These are phyloP conservation scores for Pachliopta kotzebuea DNA, from an alignment of 2,888 invertebrate species.

Conservation along the genomic window DNA sequence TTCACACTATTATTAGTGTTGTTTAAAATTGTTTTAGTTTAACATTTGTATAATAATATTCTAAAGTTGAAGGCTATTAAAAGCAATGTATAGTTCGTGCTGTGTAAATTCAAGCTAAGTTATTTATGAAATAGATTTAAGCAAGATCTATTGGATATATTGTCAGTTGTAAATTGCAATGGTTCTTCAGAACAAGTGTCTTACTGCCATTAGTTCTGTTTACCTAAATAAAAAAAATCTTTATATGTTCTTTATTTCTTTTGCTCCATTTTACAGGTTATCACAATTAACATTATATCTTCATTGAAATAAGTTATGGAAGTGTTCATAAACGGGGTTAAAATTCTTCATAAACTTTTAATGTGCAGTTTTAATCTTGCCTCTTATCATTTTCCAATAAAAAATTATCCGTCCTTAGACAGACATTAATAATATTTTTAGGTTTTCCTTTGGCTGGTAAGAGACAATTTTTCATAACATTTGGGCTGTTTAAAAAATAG, in stretches of 20 bases:
- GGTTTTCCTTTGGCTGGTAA: too few relatives aligned
- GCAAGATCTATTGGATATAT: conserved; percentile 54
- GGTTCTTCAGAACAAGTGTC: conserved; percentile 46
- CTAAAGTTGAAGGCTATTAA: conserved; percentile 16
- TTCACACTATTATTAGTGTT: too few relatives aligned
- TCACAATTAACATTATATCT: too few relatives aligned
- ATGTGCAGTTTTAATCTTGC: too few relatives aligned
- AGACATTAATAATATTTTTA: too few relatives aligned
- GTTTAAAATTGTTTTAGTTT: not conserved
- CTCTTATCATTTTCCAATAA: too few relatives aligned
- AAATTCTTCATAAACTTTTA: too few relatives aligned
- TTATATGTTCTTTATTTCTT: conserved; percentile 41
- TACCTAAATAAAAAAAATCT: conserved; percentile 63
- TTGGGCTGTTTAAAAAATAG: too few relatives aligned
- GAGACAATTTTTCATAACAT: too few relatives aligned
- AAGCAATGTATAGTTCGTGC: conserved; percentile 43
- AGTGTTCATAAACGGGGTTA: too few relatives aligned
- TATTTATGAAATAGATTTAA: conserved; percentile 68
- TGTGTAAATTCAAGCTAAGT: conserved; percentile 68
- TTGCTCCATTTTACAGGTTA: not conserved
- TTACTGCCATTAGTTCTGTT: conserved; percentile 55
- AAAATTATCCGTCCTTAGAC: too few relatives aligned
- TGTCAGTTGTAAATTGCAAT: conserved; percentile 50
- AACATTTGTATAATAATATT: not conserved
- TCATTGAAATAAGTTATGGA: too few relatives aligned